These are phyloP conservation scores for Oncorhynchus mykiss DNA, from an alignment of 2,113 vertebrate genomes.

Conservation along the genomic window DNA sequence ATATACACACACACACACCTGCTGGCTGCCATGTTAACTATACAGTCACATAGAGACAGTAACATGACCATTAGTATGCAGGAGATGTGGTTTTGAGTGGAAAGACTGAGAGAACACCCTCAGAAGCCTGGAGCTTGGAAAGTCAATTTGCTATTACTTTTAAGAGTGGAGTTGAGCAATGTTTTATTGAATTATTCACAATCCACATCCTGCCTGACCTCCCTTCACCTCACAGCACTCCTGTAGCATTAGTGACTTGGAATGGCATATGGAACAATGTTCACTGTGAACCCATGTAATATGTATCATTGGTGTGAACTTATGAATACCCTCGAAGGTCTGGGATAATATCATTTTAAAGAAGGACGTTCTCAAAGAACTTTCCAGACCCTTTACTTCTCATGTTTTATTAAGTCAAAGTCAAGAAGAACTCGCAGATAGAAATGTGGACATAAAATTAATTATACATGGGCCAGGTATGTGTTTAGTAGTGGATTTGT, in stretches of 20 bases:
- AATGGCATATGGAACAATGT: constrained; percentile 3
- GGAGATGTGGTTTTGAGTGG: background rate
- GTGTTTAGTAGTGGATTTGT: too few relatives aligned
- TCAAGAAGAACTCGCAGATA: too few relatives aligned
- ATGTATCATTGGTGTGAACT: background rate
- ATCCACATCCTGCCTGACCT: constrained; percentile 20
- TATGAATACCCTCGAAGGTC: background rate
- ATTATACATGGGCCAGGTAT: too few relatives aligned
- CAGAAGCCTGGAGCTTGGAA: background rate
- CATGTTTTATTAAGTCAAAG: too few relatives aligned
- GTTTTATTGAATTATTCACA: constrained; percentile 47
- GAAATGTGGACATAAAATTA: too few relatives aligned
- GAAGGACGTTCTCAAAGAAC: too few relatives aligned
- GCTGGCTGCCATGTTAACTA: background rate
- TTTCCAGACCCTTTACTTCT: too few relatives aligned
- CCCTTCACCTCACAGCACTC: constrained; percentile 39
- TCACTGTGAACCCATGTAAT: background rate
- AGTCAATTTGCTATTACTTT: background rate
- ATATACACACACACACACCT: background rate
- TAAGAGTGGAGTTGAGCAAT: constrained; percentile 14
- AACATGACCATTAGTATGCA: background rate
- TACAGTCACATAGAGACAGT: background rate
- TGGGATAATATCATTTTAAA: too few relatives aligned
- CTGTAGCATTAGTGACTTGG: background rate
- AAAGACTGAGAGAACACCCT: background rate